phyloP scores from a whole-genome alignment of 2,113 vertebrate species.

The Cyphomyrus discorhynchus region DNA sequence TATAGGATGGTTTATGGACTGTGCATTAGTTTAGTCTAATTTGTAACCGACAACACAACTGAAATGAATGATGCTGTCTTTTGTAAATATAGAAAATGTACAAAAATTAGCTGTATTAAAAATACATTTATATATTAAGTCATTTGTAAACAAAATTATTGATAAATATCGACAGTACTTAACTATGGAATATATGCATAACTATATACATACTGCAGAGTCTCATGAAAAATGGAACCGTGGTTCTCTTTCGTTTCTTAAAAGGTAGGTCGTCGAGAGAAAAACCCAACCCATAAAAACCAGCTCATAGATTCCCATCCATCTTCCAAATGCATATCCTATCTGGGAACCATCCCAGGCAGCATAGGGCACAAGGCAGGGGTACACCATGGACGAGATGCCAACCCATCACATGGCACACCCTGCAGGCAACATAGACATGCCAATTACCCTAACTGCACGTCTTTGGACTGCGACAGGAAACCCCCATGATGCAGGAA shows the following conservation, averaged over 20 bases:
- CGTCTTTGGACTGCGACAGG: neutral
- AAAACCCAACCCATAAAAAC: neutral
- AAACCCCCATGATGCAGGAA: neutral
- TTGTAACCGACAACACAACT: neutral
- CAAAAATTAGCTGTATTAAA: neutral
- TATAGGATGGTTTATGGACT: neutral
- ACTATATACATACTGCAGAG: neutral
- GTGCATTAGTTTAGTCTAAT: neutral
- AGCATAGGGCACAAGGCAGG: neutral
- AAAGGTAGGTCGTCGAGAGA: neutral
- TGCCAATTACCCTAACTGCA: constrained; percentile 1
- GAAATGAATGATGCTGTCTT: neutral
- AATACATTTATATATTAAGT: neutral
- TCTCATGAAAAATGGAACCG: neutral
- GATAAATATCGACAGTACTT: neutral
- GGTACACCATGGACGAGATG: neutral
- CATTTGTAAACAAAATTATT: neutral
- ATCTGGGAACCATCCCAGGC: neutral
- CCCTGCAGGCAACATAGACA: neutral
- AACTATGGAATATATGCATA: neutral
- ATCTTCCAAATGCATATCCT: neutral
- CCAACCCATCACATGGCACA: neutral
- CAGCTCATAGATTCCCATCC: neutral
- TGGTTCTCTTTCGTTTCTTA: neutral
- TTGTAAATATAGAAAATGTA: neutral